These are phyloP conservation scores for Austrofundulus limnaeus DNA, from an alignment of 2,113 vertebrate genomes.

Conservation along the genomic window DNA sequence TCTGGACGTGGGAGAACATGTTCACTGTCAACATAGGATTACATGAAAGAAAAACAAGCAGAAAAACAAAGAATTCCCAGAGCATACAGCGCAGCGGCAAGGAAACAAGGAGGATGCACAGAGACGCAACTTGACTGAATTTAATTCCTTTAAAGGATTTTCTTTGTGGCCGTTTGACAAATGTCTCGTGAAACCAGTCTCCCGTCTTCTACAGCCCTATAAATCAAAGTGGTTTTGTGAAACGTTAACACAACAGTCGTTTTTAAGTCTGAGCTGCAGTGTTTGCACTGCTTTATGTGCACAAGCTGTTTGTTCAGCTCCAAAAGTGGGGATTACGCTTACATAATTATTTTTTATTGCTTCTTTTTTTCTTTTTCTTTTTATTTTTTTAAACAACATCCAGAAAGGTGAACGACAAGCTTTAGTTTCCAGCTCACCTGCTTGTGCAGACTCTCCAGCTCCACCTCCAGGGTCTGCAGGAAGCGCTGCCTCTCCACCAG, in stretches of 20 bases:
- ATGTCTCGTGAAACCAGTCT: conserved; percentile 1
- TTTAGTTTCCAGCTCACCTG: conserved; percentile 70
- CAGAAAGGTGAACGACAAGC: neutral
- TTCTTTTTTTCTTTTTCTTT: neutral
- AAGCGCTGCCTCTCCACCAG: conserved; percentile 79
- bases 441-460: conserved; percentile 81
- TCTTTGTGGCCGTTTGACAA: conserved; percentile 11
- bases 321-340: neutral
- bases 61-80: conserved; percentile 11
- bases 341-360: neutral
- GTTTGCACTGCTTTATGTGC: conserved; percentile 1
- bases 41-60: conserved; percentile 6
- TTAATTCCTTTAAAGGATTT: conserved; percentile 9
- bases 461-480: conserved; percentile 80
- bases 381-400: neutral
- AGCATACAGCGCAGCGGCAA: neutral
- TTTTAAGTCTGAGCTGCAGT: neutral
- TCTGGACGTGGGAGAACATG: conserved; percentile 22
- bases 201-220: neutral
- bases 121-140: neutral
- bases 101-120: neutral
- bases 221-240: conserved; percentile 7
- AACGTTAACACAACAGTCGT: neutral
- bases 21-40: conserved; percentile 60
- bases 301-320: conserved; percentile 23